Conservation (phyloP, 1,140 invertebrate genomes). For the Thrips palmi region DNA sequence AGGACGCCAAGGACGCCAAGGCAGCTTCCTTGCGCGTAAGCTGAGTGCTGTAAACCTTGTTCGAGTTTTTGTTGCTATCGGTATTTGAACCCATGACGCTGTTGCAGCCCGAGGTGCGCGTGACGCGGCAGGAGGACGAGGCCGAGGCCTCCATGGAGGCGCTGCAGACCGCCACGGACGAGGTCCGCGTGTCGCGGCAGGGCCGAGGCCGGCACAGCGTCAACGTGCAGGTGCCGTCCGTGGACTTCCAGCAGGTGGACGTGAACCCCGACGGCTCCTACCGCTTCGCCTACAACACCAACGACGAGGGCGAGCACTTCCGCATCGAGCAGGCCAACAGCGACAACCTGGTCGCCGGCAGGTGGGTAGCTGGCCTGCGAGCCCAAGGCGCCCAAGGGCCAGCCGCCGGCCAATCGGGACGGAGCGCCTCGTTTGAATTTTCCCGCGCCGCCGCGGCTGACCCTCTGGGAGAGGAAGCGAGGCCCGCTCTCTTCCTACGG, state of each 20-base stretch:
- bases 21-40: too few relatives aligned
- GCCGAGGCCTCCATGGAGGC: too few relatives aligned
- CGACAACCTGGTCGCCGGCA: slow-evolving; percentile 20
- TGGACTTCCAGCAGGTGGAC: slow-evolving; percentile 14
- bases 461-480: background rate
- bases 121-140: too few relatives aligned
- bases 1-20: too few relatives aligned
- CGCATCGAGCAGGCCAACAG: slow-evolving; percentile 16
- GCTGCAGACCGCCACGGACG: too few relatives aligned
- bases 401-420: too few relatives aligned
- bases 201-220: background rate
- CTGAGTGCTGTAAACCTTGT: too few relatives aligned
- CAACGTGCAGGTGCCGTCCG: background rate
- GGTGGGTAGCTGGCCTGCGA: slow-evolving; percentile 13
- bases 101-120: too few relatives aligned
- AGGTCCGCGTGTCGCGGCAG: too few relatives aligned
- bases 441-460: background rate
- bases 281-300: slow-evolving; percentile 19
- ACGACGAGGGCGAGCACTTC: slow-evolving; percentile 18
- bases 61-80: too few relatives aligned
- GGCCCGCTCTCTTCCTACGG: background rate
- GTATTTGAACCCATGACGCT: too few relatives aligned
- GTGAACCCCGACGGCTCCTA: slow-evolving; percentile 17
- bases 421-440: background rate
- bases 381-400: too few relatives aligned